Evolutionary conservation across 2,797 vertebrate genomes (phyloP), one percentile per base, ranked within the genome.

Genomic region (Sandelia bainsii): DNA sequence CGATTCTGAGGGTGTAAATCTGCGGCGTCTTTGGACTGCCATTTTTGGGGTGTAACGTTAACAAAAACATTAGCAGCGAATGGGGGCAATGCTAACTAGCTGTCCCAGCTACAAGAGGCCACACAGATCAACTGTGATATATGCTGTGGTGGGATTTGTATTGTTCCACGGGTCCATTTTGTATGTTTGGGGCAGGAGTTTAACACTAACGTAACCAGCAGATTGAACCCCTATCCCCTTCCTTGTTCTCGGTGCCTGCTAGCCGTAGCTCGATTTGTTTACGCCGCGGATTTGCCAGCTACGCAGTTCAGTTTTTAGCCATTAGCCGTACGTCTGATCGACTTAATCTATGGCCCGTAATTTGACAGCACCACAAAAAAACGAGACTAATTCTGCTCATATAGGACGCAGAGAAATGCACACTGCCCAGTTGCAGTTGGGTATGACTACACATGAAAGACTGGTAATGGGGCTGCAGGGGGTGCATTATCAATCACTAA

Each of bases 21-120:
- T 91, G 84, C 89, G 78, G 82, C 66, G 88, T 86, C 75, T 90
- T 72, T 69, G 73, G 77, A 91, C 92, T 93, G 92, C 92, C 93
- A 94, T 93, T 91, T 93, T 94, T 93, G 88, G 91, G 91, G 91
- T 92, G 91, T 91, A 92, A 90, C 90, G 83, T 90, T 91, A 87
- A 91, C 91, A 91, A 93, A 91, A 93, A 92, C 88, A 92, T 87
- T 83, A 89, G 85, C 84, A 23, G 72, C 66, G 66, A 64, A 67
- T 29, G 60, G 75, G 82, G 82, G 77, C 53, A 79, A 69, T 71
- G 80, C 66, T 86, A 79, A 69, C 76, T 81, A 75, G 73, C 70
- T 70, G 23, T 56, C 80, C 63, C 57, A 27, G 77, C 71, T 72
- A 29, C 40, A 23, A 49, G 66, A 67, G 82, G 82, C 82, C 82